Base-by-base conservation (phyloP, 2,888 invertebrate species). In the Leptothorax acervorum region DNA sequence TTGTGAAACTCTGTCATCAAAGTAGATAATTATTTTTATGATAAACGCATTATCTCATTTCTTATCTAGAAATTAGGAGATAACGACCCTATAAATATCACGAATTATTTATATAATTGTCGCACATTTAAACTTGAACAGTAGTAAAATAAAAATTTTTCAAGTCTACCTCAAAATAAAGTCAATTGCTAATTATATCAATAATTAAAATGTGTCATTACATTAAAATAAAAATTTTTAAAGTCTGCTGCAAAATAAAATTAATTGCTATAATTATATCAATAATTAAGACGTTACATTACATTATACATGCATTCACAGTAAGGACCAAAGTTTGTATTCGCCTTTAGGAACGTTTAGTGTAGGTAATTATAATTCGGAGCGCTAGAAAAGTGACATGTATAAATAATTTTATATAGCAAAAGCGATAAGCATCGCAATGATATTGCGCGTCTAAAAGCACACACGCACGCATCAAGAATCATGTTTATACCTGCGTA, bases 401-500 rank as follows among this genome's bases (percentile, higher is more conserved):
- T 45, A 76, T 18, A 18, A 6, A 18, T 28, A 5, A 78, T 55
- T 68, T 78, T 42, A 68, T 5, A 48, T 5, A 48, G 42, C 2
- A 9, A 5, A 3, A n/a, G 9, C 31, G 31, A 68, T 70, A 78
- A 57, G 28, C 31, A 57, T 78, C 78, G 78, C 53, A 78, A 39
- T 66, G 28, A 53, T 76, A 55, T 31, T 31, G 70, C 78, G 42
- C 18, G 23, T 31, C 45, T 57, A 70, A 78, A 78, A 70, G 71
- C 45, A 42, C 28, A 74, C 76, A 63, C 23, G 55, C 68, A n/a
- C 35, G 42, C 55, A 78, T 78, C 55, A 45, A 55, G 78, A 78
- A n/a, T 78, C 78, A 45, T 51, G 71, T 78, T 78, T 78, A 78
- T 78, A 23, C 15, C 23, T 35, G 48, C 74, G 15, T 57, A 70